phyloP scores from a whole-genome alignment of 2,888 invertebrate genomes.

The Sminthurinus aureus region DNA sequence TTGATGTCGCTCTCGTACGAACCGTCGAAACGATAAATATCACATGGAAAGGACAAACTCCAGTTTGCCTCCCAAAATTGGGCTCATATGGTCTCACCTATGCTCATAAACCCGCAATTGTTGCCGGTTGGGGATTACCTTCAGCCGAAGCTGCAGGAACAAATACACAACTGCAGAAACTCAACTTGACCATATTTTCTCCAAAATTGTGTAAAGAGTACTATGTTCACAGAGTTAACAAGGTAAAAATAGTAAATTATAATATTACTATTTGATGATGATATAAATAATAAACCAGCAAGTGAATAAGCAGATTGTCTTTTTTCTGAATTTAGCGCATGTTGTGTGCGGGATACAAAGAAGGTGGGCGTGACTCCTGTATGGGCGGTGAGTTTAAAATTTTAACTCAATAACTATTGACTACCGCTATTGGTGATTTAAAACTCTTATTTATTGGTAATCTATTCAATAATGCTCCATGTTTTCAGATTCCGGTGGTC shows the following conservation, averaged over 20 bases:
- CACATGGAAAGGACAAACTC: constrained; percentile 35
- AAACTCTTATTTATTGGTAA: neutral
- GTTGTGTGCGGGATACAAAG: constrained; percentile 55
- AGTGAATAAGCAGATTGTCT: too few species aligned
- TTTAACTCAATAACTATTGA: too few species aligned
- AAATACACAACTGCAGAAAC: constrained; percentile 47
- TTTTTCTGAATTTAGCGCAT: constrained; percentile 46
- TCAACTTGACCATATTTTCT: constrained; percentile 52
- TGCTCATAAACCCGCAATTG: constrained; percentile 43
- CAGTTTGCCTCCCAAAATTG: constrained; percentile 51
- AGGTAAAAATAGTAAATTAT: constrained; percentile 5
- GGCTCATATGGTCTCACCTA: constrained; percentile 49
- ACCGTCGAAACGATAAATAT: constrained; percentile 44
- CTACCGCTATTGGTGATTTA: neutral
- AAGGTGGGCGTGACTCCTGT: constrained; percentile 53
- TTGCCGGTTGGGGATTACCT: constrained; percentile 55
- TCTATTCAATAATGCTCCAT: neutral
- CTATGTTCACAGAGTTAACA: constrained; percentile 49
- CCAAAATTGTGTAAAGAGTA: constrained; percentile 48
- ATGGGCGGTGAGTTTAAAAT: constrained; percentile 36
- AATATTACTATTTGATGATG: neutral
- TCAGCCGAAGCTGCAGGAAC: constrained; percentile 44
- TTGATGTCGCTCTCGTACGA: constrained; percentile 50
- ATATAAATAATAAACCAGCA: neutral
- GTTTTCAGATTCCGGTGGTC: constrained; percentile 48